Evolutionary conservation across 1,140 invertebrate species (phyloP).

Genomic region (Apolygus lucorum): DNA sequence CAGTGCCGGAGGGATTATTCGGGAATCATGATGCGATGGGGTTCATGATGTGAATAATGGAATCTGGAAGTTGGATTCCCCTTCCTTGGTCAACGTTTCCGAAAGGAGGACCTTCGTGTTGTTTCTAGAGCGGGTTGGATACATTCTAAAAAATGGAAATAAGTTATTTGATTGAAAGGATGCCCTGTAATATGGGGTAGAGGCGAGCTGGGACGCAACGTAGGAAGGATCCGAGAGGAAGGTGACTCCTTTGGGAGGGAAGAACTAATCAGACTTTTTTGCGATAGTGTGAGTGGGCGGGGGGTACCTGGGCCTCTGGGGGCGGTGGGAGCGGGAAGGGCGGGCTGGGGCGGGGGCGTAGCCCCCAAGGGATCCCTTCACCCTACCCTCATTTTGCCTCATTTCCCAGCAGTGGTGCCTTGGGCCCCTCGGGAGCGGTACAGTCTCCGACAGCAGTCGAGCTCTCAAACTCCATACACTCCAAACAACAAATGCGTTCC

Average conservation of each 20-base stretch:
- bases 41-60: no score
- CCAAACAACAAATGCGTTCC: constrained; percentile 8
- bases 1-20: no score
- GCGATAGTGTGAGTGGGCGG: constrained; percentile 14
- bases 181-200: background rate
- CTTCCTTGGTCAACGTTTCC: no score
- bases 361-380: constrained; percentile 25
- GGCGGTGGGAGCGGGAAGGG: constrained; percentile 6
- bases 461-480: constrained; percentile 13
- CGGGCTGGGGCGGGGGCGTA: constrained; percentile 9
- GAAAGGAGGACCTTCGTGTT: no score
- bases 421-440: constrained; percentile 19
- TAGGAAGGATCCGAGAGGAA: constrained; percentile 13
- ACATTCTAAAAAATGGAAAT: background rate
- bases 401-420: constrained; percentile 28
- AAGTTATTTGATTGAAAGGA: background rate
- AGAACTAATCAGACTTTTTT: constrained; percentile 31
- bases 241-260: constrained; percentile 24
- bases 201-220: constrained; percentile 14
- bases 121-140: background rate
- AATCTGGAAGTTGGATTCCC: no score
- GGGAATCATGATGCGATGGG: no score
- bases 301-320: background rate
- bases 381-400: constrained; percentile 30
- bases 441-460: constrained; percentile 20